Evolutionary conservation across 2,113 vertebrate genomes (phyloP), one percentile per base, ranked within the genome.

Genomic region (Pollachius pollachius): DNA sequence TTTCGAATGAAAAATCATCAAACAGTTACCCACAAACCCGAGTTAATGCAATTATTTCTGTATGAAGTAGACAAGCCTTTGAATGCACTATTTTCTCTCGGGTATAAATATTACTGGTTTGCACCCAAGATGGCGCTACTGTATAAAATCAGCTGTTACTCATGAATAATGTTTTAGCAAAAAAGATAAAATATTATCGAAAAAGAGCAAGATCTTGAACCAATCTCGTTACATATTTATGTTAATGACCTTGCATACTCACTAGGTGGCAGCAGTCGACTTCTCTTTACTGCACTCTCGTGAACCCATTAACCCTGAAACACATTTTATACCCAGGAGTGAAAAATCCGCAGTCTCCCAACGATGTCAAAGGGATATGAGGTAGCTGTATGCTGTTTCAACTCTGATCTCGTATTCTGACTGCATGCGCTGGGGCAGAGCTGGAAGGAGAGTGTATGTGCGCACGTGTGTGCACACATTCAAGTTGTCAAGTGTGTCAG

Each of bases 301-400:
- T 85, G 83, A 87, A 90, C 87, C 65, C 71, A 76, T 81, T 88
- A 78, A 85, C 84, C 83, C 68, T 13, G 0, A 15, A n/a, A 60
- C 59, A 60, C 27, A 15, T 64, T 71, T 65, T 65, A 69, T 57
- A 70, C 67, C 69, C 70, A 71, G 34, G 59, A 69, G 72, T 56
- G 70, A 69, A 66, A 68, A 62, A 79, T 67, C 79, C 74, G 74
- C 73, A 67, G 18, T 69, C 70, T 79, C 75, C 70, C 79, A 71
- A 67, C 67, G 18, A 56, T 69, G 76, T 69, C 66, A 75, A 73
- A 80, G 63, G 82, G 73, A 85, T 62, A 68, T 66, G 71, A 83
- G 70, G 13, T 69, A 58, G 59, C 62, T 65, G 72, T 41, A 61
- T 72, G 76, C 80, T 71, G 75, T 73, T 84, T 77, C 48, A 67